Percentiles rank a stretch among this genome's conserved stretches.
These are phyloP conservation scores for Phoenicopterus ruber DNA, from an alignment of 2,113 vertebrate species.

Conservation along the genomic window DNA sequence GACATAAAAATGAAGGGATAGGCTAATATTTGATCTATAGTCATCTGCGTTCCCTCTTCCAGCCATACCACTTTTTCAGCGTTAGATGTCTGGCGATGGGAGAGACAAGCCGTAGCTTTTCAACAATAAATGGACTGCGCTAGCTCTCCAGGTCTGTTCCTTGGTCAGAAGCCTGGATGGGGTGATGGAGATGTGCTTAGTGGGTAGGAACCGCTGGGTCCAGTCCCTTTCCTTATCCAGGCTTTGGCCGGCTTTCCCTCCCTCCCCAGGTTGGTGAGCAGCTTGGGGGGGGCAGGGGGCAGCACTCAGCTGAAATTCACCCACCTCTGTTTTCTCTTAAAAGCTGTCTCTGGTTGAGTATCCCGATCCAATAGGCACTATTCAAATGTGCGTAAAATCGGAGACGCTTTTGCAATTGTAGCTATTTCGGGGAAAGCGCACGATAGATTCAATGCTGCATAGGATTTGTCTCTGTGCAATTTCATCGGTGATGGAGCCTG, in stretches of 20 bases:
- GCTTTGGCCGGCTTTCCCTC: not conserved
- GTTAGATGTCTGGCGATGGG: not conserved
- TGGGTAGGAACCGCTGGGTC: rapidly evolving
- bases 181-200: not conserved
- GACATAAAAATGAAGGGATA: not conserved
- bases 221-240: not conserved
- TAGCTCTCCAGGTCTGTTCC: not conserved
- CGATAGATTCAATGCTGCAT: rapidly evolving
- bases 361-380: rapidly evolving
- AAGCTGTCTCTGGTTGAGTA: not conserved
- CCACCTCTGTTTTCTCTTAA: not conserved
- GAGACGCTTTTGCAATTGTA: not conserved
- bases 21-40: not conserved
- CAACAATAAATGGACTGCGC: too few species aligned
- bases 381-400: not conserved
- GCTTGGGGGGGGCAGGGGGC: rapidly evolving
- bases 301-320: not conserved
- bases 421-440: rapidly evolving
- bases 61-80: rapidly evolving
- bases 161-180: not conserved
- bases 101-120: not conserved
- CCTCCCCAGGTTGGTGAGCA: not conserved
- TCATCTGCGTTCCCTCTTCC: not conserved
- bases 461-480: not conserved
- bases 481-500: rapidly evolving